Evolutionary conservation across 2,888 invertebrate species (phyloP).

Genomic region (Diogma glabrata): DNA sequence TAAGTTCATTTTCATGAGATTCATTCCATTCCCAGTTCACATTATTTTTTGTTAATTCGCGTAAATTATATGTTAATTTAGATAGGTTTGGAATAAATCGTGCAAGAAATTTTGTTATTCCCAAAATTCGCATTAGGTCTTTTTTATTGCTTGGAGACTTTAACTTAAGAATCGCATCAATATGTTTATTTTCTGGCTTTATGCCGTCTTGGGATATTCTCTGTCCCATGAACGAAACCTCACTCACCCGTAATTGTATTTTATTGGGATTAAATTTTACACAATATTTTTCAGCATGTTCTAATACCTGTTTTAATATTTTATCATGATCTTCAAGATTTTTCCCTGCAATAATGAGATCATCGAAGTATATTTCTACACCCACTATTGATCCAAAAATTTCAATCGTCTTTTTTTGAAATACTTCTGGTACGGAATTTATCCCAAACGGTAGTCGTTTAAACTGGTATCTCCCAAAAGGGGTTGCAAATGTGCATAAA

Average conservation of each 20-base stretch:
- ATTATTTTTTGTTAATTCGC: too few species aligned
- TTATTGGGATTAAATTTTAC: conserved; percentile 10
- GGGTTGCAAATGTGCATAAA: conserved; percentile 20
- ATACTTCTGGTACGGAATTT: too few species aligned
- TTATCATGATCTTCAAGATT: conserved; percentile 16
- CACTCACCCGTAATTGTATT: conserved; percentile 5
- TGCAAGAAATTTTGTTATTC: neutral
- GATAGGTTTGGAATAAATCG: neutral
- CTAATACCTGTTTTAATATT: conserved; percentile 11
- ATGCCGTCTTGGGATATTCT: neutral
- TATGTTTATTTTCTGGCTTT: neutral
- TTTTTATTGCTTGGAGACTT: neutral
- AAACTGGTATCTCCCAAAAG: conserved; percentile 16
- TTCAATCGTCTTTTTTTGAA: too few species aligned
- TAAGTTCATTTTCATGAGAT: too few species aligned
- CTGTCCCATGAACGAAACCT: conserved; percentile 11
- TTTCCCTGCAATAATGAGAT: conserved; percentile 18
- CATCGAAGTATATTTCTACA: conserved; percentile 22
- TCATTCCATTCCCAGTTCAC: too few species aligned
- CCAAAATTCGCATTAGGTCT: neutral
- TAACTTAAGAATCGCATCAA: neutral
- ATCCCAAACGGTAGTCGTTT: conserved; percentile 15
- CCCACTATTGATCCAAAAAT: too few species aligned
- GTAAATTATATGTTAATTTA: too few species aligned
- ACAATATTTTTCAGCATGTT: too few species aligned